Percentiles rank a stretch among this genome's conserved stretches.
Evolutionary conservation across 2,888 invertebrate species (phyloP).

Genomic region (Hoplodrina ambigua): DNA sequence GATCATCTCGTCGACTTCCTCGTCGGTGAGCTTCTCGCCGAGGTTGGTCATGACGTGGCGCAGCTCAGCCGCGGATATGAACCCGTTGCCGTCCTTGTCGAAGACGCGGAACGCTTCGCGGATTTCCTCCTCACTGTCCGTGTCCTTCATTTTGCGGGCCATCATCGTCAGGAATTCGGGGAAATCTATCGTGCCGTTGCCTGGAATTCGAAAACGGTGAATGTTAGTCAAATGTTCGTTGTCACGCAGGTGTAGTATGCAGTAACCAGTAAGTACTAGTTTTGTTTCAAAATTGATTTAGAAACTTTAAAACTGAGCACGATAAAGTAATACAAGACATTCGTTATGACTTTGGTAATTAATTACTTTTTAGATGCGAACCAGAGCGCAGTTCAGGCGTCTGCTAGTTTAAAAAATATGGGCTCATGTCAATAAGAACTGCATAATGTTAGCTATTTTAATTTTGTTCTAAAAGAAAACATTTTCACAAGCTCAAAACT

Average conservation of each 20-base stretch:
- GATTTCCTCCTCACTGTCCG: constrained; percentile 99
- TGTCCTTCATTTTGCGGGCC: constrained; percentile 99
- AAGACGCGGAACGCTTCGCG: constrained; percentile 99
- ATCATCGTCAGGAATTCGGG: constrained; percentile 99
- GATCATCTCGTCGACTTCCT: constrained; percentile 99
- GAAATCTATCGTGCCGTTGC: constrained; percentile 99
- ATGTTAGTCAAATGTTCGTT: constrained; percentile 26
- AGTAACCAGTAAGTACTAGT: not conserved
- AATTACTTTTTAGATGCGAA: constrained; percentile 11
- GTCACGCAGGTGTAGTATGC: not conserved
- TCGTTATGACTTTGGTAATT: constrained; percentile 15
- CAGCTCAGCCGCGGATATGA: constrained; percentile 99
- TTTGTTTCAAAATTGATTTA: not conserved
- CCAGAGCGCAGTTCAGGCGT: constrained; percentile 16
- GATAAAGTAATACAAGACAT: not conserved
- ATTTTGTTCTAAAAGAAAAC: constrained; percentile 14
- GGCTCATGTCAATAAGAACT: constrained; percentile 5
- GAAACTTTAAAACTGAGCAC: constrained; percentile 5
- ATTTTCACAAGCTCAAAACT: constrained; percentile 3
- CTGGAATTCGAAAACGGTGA: constrained; percentile 87
- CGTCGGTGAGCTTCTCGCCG: constrained; percentile 99
- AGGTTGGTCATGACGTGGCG: constrained; percentile 99
- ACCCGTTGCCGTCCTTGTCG: constrained; percentile 99
- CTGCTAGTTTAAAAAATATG: constrained; percentile 3
- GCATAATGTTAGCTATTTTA: constrained; percentile 6